Conservation (phyloP, 1,140 invertebrate genomes). For the Bradynema listronoti region DNA sequence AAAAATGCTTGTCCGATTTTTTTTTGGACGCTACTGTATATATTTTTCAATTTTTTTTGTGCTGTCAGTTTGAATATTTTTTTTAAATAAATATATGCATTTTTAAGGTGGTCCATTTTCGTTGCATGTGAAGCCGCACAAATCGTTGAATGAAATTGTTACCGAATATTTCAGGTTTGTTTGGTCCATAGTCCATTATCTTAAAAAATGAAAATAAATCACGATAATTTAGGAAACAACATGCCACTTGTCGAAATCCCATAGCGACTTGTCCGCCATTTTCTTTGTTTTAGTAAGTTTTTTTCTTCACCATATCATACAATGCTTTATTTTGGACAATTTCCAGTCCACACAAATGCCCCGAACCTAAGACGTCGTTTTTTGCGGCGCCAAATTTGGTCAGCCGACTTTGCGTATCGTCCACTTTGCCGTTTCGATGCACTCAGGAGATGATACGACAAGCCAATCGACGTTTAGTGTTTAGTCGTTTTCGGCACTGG, state of each 20-base stretch:
- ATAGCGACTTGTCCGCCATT: conserved; percentile 64
- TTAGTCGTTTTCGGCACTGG: conserved; percentile 79
- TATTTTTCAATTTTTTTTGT: no score
- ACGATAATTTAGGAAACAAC: conserved; percentile 68
- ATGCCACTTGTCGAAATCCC: conserved; percentile 62
- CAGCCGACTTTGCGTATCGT: conserved; percentile 46
- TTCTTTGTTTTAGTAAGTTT: conserved; percentile 59
- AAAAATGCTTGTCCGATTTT: no score
- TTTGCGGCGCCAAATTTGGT: conserved; percentile 68
- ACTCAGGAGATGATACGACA: conserved; percentile 54
- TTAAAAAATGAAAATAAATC: not conserved
- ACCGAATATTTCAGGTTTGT: conserved; percentile 51
- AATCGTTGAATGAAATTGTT: conserved; percentile 46
- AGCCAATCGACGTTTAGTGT: conserved; percentile 73
- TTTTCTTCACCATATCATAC: conserved; percentile 13
- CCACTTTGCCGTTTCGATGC: conserved; percentile 32
- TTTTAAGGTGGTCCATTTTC: conserved; percentile 9
- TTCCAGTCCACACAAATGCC: conserved; percentile 77
- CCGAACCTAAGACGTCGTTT: conserved; percentile 71
- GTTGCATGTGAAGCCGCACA: conserved; percentile 31
- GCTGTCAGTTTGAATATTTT: no score
- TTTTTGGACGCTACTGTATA: no score
- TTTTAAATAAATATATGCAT: no score
- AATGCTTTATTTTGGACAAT: not conserved
- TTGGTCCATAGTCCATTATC: conserved; percentile 7